Base-by-base conservation (phyloP, 2,113 vertebrate genomes). In the Tetraodon nigroviridis region DNA sequence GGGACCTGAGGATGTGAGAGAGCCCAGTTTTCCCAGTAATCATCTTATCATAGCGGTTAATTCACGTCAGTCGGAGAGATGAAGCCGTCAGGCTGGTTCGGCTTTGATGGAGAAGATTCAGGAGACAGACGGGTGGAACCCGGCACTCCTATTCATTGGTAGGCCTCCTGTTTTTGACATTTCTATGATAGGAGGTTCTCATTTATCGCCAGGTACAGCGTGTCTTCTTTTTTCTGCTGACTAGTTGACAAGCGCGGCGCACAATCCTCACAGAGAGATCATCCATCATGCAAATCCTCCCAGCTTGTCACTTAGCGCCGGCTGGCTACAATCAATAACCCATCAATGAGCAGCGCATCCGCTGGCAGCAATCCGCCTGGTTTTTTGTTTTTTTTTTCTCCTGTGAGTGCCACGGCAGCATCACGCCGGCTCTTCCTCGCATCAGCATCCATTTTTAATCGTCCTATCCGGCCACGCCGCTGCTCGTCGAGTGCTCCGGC, bases 371-470 rank as follows among this genome's bases (percentile, higher is more conserved):
- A 75, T 71, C 54, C 58, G 42, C 65, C 55, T 51, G 22, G 45
- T 54, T 48, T 73, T 62, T 71, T 69, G 58, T 63, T 46, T 46
- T 46, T 17, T 5, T 44, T 5, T 17, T 13, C 2, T 6, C 16
- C 6, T 12, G 22, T 60, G 54, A 49, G 49, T 54, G 73, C 73
- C 81, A 66, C 59, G 70, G 77, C 60, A 82, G 73, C 76, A 79
- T 73, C 70, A 76, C 66, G 62, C 73, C 74, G 78, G 83, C 77
- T 66, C 69, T 67, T 65, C 74, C 67, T 49, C 49, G 42, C 79
- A 78, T 70, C 71, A 66, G 71, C 83, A 83, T 88, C 64, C 79
- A 87, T 88, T 84, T 88, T 86, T 88, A 87, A 89, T 84, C 72
- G 66, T 17, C 65, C 72, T 81, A 76, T 84, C 75, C 78, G 78